Evolutionary conservation across 2,113 vertebrate species (phyloP), one percentile per base, ranked within the genome.

Genomic region (Tretioscincus oriximinensis): DNA sequence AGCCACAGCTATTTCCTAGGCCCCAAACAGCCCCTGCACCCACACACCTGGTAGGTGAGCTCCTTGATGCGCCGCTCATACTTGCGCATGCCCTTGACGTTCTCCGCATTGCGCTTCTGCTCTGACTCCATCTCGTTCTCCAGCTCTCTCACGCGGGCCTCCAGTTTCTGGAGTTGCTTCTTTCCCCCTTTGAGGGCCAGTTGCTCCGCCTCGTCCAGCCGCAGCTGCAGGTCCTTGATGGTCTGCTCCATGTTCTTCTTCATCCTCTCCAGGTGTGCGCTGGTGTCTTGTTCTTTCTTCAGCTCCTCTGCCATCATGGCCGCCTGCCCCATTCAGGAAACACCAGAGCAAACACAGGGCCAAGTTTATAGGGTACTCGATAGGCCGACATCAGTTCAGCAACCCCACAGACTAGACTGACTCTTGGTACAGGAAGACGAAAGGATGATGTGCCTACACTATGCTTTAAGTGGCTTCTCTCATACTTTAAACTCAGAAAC

Each of bases 241-340:
- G 95, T 97, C 90, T 97, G 96, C 86, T 98, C 98, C 95, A 97
- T 94, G 94, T 98, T 98, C 96, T 98, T 99, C 95, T 97, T 99
- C 98, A 98, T 99, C 68, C 97, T 91, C 93, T 98, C 98, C 93
- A 98, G 93, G 86, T 99, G 96, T 63, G 95, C 85, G 9, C 94
- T 95, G 47, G 95, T 96, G 91, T 96, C 95, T 90, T 93, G 90
- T 87, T 96, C 95, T 76, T 96, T 96, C 93, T 97, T 88, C 69
- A 89, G 87, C 91, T 85, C 88, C 66, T 92, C 82, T 0, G 76
- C 83, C 78, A 84, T 89, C 79, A 73, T 75, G 75, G 88, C 88
- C 0, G 78, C 90, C 91, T 92, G 81, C 4, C 3, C 18, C 58
- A 5, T 22, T 28, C 9, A 45, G 26, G 26, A n/a, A 14, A 31